Conservation (phyloP, 2,888 invertebrate species). For the Dryobota labecula region DNA sequence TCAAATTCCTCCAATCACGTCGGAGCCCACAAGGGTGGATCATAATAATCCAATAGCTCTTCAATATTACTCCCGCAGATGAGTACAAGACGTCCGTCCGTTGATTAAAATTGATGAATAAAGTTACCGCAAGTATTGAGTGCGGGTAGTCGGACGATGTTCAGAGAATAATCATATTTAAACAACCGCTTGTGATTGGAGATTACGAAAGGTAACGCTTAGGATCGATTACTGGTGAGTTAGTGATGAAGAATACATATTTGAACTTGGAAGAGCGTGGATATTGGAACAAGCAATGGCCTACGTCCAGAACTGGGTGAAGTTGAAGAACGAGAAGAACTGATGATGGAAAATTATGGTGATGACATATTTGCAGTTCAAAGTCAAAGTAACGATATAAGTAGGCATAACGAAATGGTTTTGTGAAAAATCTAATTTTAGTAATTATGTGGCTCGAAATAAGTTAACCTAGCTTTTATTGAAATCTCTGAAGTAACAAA, state of each 20-base stretch:
- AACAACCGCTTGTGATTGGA: constrained; percentile 42
- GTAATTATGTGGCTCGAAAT: background rate
- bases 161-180: constrained; percentile 36
- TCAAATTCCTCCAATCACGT: constrained; percentile 41
- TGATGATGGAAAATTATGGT: background rate
- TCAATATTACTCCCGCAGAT: constrained; percentile 56
- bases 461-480: background rate
- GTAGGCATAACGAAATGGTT: background rate
- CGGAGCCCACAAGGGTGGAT: constrained; percentile 18
- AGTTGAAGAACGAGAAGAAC: too few relatives aligned
- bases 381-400: background rate
- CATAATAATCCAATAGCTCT: constrained; percentile 47
- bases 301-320: background rate
- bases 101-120: constrained; percentile 76
- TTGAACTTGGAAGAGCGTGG: background rate
- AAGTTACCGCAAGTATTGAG: constrained; percentile 67
- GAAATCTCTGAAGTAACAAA: constrained; percentile 7
- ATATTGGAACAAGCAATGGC: background rate
- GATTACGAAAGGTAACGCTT: constrained; percentile 16
- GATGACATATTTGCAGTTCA: background rate
- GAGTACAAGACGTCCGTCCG: constrained; percentile 54
- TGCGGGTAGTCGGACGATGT: constrained; percentile 37
- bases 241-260: background rate
- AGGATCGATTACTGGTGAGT: constrained; percentile 6
- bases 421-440: background rate